Evolutionary conservation across 2,888 invertebrate species (phyloP).

Genomic region (Iphiclides podalirius): DNA sequence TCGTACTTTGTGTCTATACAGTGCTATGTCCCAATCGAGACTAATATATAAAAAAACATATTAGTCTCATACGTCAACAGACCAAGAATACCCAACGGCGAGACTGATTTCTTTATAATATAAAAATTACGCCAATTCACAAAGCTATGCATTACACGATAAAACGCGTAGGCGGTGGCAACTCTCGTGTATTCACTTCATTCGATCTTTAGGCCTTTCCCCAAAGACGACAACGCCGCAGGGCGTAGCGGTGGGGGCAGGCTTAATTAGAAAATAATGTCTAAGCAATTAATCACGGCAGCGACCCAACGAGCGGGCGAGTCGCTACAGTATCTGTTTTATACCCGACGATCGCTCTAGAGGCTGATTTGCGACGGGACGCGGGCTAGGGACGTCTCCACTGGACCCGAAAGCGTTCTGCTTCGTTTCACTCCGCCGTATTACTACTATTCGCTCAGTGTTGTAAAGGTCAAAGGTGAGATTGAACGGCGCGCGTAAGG

Average conservation of each 20-base stretch:
- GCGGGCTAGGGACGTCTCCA: conserved; percentile 56
- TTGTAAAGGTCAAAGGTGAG: conserved; percentile 61
- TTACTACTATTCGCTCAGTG: conserved; percentile 61
- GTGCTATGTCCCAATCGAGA: too few relatives aligned
- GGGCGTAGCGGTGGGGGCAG: conserved; percentile 53
- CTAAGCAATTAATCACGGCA: conserved; percentile 73
- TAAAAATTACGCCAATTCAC: too few relatives aligned
- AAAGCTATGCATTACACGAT: too few relatives aligned
- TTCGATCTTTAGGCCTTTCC: conserved; percentile 25
- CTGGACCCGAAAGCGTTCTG: conserved; percentile 68
- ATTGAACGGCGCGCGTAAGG: conserved; percentile 29
- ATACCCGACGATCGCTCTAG: conserved; percentile 43
- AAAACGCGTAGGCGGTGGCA: conserved; percentile 21
- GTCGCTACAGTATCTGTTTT: conserved; percentile 19
- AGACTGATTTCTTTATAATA: too few relatives aligned
- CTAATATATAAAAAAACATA: too few relatives aligned
- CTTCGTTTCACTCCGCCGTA: conserved; percentile 64
- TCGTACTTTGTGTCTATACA: too few relatives aligned
- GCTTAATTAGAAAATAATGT: conserved; percentile 79
- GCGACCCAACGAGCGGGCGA: conserved; percentile 37
- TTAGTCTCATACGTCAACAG: too few relatives aligned
- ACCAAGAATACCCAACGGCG: too few relatives aligned
- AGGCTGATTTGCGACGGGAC: conserved; percentile 67
- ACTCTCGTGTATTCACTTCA: conserved; percentile 59
- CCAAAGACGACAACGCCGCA: conserved; percentile 39